Evolutionary conservation across 64 coral and sea anemone species (phyloP).

Genomic region (Catalaphyllia jardinei): DNA sequence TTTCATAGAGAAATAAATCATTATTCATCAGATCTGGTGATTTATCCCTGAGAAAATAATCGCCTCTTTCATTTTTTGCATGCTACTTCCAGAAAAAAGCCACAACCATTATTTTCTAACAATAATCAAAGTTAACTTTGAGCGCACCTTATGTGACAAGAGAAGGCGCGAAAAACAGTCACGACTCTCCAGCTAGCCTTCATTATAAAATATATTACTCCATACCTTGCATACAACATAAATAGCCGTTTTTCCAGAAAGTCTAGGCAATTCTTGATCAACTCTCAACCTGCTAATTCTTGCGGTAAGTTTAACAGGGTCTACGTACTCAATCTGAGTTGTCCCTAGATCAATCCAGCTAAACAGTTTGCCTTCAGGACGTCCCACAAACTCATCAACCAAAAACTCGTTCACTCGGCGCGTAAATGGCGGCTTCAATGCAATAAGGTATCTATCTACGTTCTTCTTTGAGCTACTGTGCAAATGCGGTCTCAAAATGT

Average conservation of each 20-base stretch:
- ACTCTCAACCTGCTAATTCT: constrained; percentile 49
- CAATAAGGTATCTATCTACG: constrained; percentile 56
- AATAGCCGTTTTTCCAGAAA: constrained; percentile 42
- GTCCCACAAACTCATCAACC: constrained; percentile 38
- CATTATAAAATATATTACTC: background rate
- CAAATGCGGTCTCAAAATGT: constrained; percentile 70
- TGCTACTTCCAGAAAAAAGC: background rate
- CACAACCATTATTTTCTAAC: background rate
- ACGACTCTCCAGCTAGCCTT: too few relatives aligned
- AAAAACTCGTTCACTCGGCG: constrained; percentile 60
- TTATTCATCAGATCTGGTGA: too few relatives aligned
- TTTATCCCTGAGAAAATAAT: too few relatives aligned
- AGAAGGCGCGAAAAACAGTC: too few relatives aligned
- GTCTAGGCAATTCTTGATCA: constrained; percentile 23
- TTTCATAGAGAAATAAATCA: too few relatives aligned
- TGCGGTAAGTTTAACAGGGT: constrained; percentile 68
- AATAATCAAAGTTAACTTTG: background rate
- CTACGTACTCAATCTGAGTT: constrained; percentile 67
- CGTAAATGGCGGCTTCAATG: constrained; percentile 66
- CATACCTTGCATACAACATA: constrained; percentile 75
- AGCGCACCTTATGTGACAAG: too few relatives aligned
- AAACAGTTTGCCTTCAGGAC: constrained; percentile 80
- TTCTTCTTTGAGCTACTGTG: constrained; percentile 63
- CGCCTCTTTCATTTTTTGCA: too few relatives aligned
- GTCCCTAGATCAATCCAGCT: constrained; percentile 87